Evolutionary conservation across 1,140 invertebrate genomes (phyloP).

Genomic region (Ridgeia piscesae): DNA sequence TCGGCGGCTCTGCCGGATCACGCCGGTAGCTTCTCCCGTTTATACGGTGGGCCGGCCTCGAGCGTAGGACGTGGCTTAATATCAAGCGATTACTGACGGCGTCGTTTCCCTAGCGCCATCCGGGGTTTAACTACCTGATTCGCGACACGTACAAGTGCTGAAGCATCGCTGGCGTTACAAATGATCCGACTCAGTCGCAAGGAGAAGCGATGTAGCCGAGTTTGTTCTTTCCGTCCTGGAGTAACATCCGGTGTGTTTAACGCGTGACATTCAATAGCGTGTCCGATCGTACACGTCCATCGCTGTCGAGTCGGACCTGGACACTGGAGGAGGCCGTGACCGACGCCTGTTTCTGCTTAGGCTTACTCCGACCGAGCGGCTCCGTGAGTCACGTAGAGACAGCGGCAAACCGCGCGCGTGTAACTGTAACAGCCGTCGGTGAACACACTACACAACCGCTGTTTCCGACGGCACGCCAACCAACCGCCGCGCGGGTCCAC

Average conservation of each 20-base stretch:
- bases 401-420: neutral
- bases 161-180: neutral
- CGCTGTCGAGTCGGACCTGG: neutral
- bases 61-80: neutral
- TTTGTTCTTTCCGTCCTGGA: neutral
- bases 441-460: neutral
- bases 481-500: neutral
- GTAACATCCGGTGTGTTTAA: neutral
- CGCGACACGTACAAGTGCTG: neutral
- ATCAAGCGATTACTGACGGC: neutral
- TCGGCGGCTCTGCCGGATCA: neutral
- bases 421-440: neutral
- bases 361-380: neutral
- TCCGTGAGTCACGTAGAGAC: neutral
- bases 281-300: neutral
- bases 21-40: neutral
- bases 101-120: neutral
- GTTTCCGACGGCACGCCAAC: neutral
- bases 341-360: neutral
- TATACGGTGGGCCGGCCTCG: neutral
- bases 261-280: neutral
- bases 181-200: neutral
- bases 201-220: neutral
- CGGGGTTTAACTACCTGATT: neutral
- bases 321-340: neutral